phyloP scores from a whole-genome alignment of 2,797 vertebrate species.

The Sebastes itinus region DNA sequence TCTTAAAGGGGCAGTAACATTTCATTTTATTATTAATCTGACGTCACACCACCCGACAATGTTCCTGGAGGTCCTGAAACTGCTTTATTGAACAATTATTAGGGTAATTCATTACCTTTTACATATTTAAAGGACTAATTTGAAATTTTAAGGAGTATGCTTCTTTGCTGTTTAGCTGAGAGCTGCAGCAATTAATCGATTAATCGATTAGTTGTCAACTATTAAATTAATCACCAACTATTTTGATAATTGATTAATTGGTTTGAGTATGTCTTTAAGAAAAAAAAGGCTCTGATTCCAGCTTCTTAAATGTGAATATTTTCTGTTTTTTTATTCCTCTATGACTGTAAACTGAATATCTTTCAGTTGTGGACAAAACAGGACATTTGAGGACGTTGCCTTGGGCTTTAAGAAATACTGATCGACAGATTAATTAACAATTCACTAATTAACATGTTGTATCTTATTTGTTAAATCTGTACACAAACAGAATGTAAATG shows the following conservation, averaged over 20 bases:
- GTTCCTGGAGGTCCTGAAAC: background rate
- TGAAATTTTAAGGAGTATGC: background rate
- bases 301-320: too few relatives aligned
- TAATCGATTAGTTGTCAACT: background rate
- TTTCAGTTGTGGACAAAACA: too few relatives aligned
- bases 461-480: background rate
- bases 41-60: background rate
- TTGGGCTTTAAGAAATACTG: too few relatives aligned
- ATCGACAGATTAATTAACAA: too few relatives aligned
- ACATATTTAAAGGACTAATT: background rate
- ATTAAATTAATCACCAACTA: background rate
- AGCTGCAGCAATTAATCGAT: background rate
- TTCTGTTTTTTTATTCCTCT: too few relatives aligned
- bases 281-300: too few relatives aligned
- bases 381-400: too few relatives aligned
- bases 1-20: slow-evolving; percentile 14
- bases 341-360: too few relatives aligned
- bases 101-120: background rate
- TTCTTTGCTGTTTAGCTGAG: background rate
- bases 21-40: background rate
- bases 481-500: background rate
- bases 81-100: background rate
- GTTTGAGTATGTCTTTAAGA: too few relatives aligned
- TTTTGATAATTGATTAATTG: too few relatives aligned
- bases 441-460: background rate